Evolutionary conservation across 2,113 vertebrate species (phyloP).

Genomic region (Morone chrysops): DNA sequence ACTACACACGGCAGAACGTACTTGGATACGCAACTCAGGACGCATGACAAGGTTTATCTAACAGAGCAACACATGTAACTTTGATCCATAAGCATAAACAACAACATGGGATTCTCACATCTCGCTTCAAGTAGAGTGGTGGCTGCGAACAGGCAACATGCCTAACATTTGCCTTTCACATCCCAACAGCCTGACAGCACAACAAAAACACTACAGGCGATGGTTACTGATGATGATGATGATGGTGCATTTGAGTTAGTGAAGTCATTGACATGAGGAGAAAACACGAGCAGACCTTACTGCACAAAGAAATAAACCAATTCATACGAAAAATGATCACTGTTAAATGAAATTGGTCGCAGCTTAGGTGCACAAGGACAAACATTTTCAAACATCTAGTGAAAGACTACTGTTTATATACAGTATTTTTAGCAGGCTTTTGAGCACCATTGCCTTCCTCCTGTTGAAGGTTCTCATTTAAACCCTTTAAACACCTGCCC

Average conservation of each 20-base stretch:
- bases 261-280: not conserved
- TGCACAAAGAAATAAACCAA: too few species aligned
- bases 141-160: not conserved
- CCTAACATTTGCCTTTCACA: constrained; percentile 3
- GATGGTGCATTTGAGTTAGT: not conserved
- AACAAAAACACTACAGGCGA: not conserved
- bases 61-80: constrained; percentile 18
- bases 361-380: not conserved
- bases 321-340: not conserved
- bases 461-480: not conserved
- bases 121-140: constrained; percentile 7
- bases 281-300: not conserved
- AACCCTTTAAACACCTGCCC: not conserved
- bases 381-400: not conserved
- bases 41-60: not conserved
- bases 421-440: not conserved
- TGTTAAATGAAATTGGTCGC: not conserved
- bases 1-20: not conserved
- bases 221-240: not conserved
- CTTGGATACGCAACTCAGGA: constrained; percentile 1
- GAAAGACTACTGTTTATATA: not conserved
- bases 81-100: constrained; percentile 16
- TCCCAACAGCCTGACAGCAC: too few species aligned
- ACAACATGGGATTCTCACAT: not conserved
- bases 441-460: not conserved